Conservation (phyloP, 2,888 invertebrate species). For the Mesorhabditis belari region DNA sequence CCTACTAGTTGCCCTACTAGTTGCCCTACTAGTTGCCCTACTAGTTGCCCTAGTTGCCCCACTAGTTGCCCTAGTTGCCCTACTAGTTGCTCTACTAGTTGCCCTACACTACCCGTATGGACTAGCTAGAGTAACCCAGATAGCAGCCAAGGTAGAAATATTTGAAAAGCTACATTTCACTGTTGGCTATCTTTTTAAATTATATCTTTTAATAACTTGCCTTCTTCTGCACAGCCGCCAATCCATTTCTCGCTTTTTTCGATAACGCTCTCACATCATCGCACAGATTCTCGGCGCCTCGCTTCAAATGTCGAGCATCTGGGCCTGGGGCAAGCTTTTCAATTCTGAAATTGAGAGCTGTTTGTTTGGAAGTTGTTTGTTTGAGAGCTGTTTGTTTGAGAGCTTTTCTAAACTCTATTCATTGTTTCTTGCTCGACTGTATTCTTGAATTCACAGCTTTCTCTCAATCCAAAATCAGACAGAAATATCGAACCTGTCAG, state of each 20-base stretch:
- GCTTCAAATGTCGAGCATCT: conserved; percentile 35
- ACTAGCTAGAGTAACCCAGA: too few relatives aligned
- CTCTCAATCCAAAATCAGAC: too few relatives aligned
- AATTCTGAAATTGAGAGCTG: conserved; percentile 17
- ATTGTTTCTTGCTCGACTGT: conserved; percentile 31
- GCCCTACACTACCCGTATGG: too few relatives aligned
- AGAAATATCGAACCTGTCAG: too few relatives aligned
- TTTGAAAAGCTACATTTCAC: too few relatives aligned
- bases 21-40: too few relatives aligned
- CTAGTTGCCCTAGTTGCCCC: too few relatives aligned
- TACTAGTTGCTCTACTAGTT: too few relatives aligned
- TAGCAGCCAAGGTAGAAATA: too few relatives aligned
- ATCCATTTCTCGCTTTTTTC: conserved; percentile 28
- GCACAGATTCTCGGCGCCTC: conserved; percentile 32
- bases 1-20: too few relatives aligned
- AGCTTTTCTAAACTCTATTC: conserved; percentile 26
- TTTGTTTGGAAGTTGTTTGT: conserved; percentile 20
- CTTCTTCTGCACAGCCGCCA: conserved; percentile 21
- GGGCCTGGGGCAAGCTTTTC: conserved; percentile 34
- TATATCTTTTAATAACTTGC: conserved; percentile 7
- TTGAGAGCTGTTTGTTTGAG: conserved; percentile 28
- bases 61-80: too few relatives aligned
- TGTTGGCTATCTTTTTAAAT: not conserved
- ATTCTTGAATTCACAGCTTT: conserved; percentile 5
- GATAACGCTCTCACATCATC: conserved; percentile 30